These are phyloP conservation scores for Pseudocheirus occidentalis DNA, from an alignment of 2,797 vertebrate genomes.

Conservation along the genomic window DNA sequence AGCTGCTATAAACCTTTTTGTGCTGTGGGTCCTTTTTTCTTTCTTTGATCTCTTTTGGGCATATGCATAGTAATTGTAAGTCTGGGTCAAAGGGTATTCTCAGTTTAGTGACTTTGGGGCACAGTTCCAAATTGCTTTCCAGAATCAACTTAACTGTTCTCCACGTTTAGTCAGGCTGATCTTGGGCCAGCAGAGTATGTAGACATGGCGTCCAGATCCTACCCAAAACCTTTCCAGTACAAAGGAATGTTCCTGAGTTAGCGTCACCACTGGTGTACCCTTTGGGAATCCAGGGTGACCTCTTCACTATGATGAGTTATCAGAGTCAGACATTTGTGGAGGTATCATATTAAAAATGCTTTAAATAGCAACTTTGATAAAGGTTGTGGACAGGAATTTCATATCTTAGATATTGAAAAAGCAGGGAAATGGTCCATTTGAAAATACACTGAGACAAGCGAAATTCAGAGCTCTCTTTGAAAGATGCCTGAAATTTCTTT, in stretches of 20 bases:
- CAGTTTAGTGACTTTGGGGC: not conserved
- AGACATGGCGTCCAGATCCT: not conserved
- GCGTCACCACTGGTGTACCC: not conserved
- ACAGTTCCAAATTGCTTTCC: not conserved
- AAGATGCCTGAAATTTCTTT: conserved; percentile 59
- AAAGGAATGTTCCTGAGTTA: not conserved
- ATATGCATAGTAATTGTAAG: not conserved
- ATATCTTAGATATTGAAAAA: conserved; percentile 58
- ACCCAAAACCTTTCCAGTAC: not conserved
- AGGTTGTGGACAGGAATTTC: conserved; percentile 56
- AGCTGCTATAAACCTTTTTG: not conserved
- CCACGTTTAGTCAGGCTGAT: not conserved
- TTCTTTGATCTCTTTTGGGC: not conserved
- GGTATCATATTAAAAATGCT: conserved; percentile 15
- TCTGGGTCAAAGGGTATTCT: not conserved
- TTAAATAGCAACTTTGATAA: conserved; percentile 57
- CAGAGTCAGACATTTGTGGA: not conserved
- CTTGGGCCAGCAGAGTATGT: not conserved
- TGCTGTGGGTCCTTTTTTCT: not conserved
- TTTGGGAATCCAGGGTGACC: not conserved
- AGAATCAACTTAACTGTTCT: not conserved
- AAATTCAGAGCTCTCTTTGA: conserved; percentile 48
- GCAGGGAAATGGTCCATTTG: conserved; percentile 45
- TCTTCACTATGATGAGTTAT: not conserved
- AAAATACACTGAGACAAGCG: conserved; percentile 56